Evolutionary conservation across 2,888 invertebrate genomes (phyloP), one percentile per base, ranked within the genome.

Genomic region (Drosophila limbata): DNA sequence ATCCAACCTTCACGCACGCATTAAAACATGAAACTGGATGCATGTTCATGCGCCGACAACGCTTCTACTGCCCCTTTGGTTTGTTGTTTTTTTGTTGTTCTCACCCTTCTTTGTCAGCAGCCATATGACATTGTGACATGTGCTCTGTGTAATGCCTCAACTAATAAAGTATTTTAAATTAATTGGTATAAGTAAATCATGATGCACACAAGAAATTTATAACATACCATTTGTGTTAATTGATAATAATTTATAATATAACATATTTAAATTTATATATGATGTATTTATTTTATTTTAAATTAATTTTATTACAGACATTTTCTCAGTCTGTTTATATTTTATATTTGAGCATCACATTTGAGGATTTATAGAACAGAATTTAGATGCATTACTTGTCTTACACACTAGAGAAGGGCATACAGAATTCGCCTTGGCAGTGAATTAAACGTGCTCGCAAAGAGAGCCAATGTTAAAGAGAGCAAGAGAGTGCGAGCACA

Each of bases 1-100:
- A 65, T 69, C 64, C 89, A 84, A 85, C 84, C 89, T 89, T 79
- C 89, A 75, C 85, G 77, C 85, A 84, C 87, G 84, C 87, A 86
- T 74, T 88, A 77, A 77, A 87, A 75, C 69, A 74, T 79, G 66
- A 75, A 84, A 85, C 79, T 84, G 84, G 68, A 81, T 79, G 77
- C 80, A 78, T 67, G 69, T 82, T 80, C 70, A 66, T 82, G 79
- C 82, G 76, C 72, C 78, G 80, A 57, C 66, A 63, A 44, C 53
- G 83, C 42, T 75, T 69, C 83, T 79, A 39, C 84, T 80, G 83
- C 85, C 83, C 80, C 68, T 85, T 75, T 67, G 66, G 66, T 42
- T 73, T 59, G 62, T 70, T 63, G 51, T 69, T 73, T 67, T 75
- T 67, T 68, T 69, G 65, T 73, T 73, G 19, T 61, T 31, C 28